Base-by-base conservation (phyloP, 2,113 vertebrate genomes). In the Nothocercus nigrocapillus region DNA sequence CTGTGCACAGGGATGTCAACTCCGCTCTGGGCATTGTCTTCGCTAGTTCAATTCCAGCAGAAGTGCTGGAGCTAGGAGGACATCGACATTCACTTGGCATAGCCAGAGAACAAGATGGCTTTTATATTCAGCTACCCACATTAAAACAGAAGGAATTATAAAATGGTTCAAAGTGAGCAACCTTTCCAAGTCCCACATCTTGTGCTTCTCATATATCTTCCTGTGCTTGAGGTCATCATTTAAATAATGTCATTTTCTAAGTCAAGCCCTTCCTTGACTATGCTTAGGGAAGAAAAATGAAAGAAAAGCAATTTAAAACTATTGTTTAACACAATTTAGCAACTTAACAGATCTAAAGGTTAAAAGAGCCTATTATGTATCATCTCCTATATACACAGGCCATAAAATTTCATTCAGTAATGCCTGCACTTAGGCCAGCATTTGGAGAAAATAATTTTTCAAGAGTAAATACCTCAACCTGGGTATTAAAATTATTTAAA, bases 211-310 rank as follows among this genome's bases (percentile, higher is more conserved):
- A 87, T 98, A 98, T 4, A 98, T 98, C 97, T 98, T 98, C 98
- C 98, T 98, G 96, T 98, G 98, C 98, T 98, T 99, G 95, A 99
- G 88, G 76, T 98, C 98, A 79, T 98, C 98, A 61, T 98, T 99
- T 96, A 98, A 98, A 97, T 99, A 98, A 96, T 97, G 97, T 91
- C 98, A 98, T 54, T 98, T 97, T 99, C 98, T 87, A 98, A 98
- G 88, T 98, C 99, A 81, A 99, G 40, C 82, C 98, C 98, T 97
- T 99, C 98, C 97, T 98, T 99, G 95, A 98, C 40, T 98, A 83
- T 98, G 98, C 88, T 98, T 97, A 97, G 97, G 98, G 96, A 96
- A 86, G 85, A 95, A 93, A 84, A 42, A 88, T 19, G 85, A 84
- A 49, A 95, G 47, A 63, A 85, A 96, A 89, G 64, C 14, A 8